Percentiles rank a stretch among this genome's conserved stretches.
Evolutionary conservation across 1,140 invertebrate species (phyloP).

Genomic region (Drosophila elegans): DNA sequence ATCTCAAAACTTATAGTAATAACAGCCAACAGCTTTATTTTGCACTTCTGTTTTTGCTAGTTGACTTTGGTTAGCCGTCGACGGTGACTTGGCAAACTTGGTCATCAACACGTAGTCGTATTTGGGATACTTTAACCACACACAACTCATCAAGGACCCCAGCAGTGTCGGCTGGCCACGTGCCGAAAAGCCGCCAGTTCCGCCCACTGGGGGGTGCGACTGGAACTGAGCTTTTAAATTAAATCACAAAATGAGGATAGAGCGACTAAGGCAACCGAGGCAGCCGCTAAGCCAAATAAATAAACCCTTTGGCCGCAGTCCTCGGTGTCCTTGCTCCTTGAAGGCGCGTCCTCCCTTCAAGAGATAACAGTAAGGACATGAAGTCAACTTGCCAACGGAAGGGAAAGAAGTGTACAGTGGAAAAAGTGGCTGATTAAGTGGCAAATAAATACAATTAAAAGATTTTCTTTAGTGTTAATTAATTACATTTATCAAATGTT

Average conservation of each 20-base stretch:
- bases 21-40: conserved; percentile 19
- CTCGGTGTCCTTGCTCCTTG: conserved; percentile 58
- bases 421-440: background rate
- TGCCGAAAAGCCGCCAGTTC: conserved; percentile 34
- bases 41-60: conserved; percentile 9
- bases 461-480: no score
- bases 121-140: conserved; percentile 65
- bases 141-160: conserved; percentile 36
- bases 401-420: conserved; percentile 7
- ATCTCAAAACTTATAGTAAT: background rate
- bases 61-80: conserved; percentile 21
- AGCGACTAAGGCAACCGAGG: conserved; percentile 52
- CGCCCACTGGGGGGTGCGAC: conserved; percentile 14
- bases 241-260: conserved; percentile 79
- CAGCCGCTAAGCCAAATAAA: conserved; percentile 76
- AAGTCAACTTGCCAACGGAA: conserved; percentile 61
- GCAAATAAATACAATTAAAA: no score
- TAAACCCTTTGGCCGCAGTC: conserved; percentile 75
- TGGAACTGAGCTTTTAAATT: conserved; percentile 72
- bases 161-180: conserved; percentile 38
- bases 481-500: no score
- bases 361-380: conserved; percentile 62
- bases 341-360: conserved; percentile 36
- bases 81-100: conserved; percentile 33
- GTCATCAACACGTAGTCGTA: conserved; percentile 68